Evolutionary conservation across 2,888 invertebrate species (phyloP), one percentile per base, ranked within the genome.

Genomic region (Xylocampa areola): DNA sequence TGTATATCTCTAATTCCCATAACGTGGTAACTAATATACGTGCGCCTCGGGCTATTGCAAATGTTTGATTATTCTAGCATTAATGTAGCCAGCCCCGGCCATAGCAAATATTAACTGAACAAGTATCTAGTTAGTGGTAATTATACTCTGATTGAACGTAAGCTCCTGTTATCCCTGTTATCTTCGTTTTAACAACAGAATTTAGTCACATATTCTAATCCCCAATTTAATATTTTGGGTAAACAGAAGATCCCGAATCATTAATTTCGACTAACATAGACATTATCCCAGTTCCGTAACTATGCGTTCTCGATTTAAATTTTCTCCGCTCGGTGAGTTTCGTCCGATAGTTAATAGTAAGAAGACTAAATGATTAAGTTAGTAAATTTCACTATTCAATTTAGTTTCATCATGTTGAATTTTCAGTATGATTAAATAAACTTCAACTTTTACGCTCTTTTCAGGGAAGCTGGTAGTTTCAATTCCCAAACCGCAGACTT

Each of bases 161-260:
- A 64, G 44, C 61, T 45, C 30, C 17, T 54, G 33, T 51, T 48
- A 50, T 48, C 35, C 55, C 49, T 43, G 66, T 68, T 60, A 80
- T 75, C 73, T 74, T 66, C 44, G 60, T 75, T 74, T 54, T 65
- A 51, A 48, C 57, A 43, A 57, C 16, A 66, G 57, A 75, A 76
- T 79, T 77, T 68, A 67, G 61, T 64, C 68, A 69, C 70, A 73
- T 62, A 68, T 77, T 73, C 63, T 73, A 77, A 79, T 76, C 75
- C 74, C 68, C 59, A 76, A 76, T 81, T 81, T 73, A 63, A 76
- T 79, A 76, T 82, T 77, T 73, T 63, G 61, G 60, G 60, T 77
- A 76, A 73, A 73, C 73, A 80, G 60, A 65, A 71, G 53, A 68
- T 68, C 70, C 62, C 59, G 47, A 73, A 68, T 77, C 73, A 75